Evolutionary conservation across 2,113 vertebrate genomes (phyloP).

Genomic region (Glareola pratincola): DNA sequence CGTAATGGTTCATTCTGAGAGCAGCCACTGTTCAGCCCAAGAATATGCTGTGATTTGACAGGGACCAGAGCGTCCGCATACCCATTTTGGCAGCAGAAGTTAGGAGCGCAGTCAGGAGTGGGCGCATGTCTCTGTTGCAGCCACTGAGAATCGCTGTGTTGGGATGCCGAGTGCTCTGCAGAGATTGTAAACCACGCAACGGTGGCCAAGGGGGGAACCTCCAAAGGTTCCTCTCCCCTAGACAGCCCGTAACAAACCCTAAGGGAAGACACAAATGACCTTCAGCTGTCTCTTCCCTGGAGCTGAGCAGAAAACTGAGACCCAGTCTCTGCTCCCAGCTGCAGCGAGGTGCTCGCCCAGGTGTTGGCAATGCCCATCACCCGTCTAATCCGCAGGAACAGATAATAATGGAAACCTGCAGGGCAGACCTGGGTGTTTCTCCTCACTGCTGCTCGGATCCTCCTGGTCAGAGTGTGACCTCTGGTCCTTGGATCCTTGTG

Average conservation of each 20-base stretch:
- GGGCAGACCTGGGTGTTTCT: accelerated
- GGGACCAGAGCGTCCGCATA: neutral
- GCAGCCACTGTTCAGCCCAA: neutral
- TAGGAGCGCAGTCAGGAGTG: neutral
- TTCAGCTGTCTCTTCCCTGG: neutral
- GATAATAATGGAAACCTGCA: neutral
- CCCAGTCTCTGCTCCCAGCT: neutral
- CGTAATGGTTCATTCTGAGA: neutral
- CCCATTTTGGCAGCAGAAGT: neutral
- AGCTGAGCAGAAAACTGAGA: neutral
- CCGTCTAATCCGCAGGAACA: neutral
- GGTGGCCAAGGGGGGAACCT: accelerated
- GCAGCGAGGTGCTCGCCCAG: neutral
- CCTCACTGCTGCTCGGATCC: neutral
- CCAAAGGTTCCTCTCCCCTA: neutral
- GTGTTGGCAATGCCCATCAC: neutral
- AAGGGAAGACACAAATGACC: neutral
- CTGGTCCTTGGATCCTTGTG: neutral
- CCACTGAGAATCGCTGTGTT: neutral
- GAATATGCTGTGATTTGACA: neutral
- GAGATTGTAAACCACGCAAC: neutral
- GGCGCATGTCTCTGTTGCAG: neutral
- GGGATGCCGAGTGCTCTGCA: neutral
- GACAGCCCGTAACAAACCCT: neutral
- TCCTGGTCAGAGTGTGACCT: accelerated